Base-by-base conservation (phyloP, 2,797 vertebrate genomes). In the Anabacerthia variegaticeps region DNA sequence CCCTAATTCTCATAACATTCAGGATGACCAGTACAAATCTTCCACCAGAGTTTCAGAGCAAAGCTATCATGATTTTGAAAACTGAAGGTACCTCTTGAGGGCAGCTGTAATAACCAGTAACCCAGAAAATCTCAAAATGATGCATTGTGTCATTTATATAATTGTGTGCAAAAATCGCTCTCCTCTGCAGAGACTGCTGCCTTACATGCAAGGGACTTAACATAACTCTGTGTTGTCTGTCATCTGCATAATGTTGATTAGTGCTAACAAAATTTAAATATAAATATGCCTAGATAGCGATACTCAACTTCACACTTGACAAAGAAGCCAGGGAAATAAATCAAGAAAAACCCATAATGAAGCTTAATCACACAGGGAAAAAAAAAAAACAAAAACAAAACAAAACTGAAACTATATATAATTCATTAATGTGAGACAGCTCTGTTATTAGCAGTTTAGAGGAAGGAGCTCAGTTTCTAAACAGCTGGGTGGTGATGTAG, bases 391-490 rank as follows among this genome's bases (percentile, higher is more conserved):
- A 15, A 41, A 15, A 41, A 41, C 13, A 41, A 44, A 44, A 44
- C 27, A 9, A 77, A 90, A 66, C 26, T 61, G 58, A 41, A 26
- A 30, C 88, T 90, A 88, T 95, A 88, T 94, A 88, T 95, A 96
- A 96, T 89, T 96, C 95, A 95, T 95, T 95, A 93, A 89, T 81
- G 55, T 89, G 78, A 95, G 91, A 95, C 95, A 97, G 91, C 78
- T 94, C 84, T 84, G 69, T 96, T 97, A 91, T 96, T 93, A 91
- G 68, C 44, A 19, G 19, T 93, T 96, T 90, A 65, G 92, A 89
- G 73, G 78, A 81, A 94, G 73, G 76, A 93, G 69, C 78, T 79
- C 61, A 86, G 67, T 91, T 96, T 92, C 86, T 74, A 93, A 58
- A 74, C 92, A 95, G 65, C 65, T 19, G 24, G n/a, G 41, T 95